These are phyloP conservation scores for Ptilonorhynchus violaceus DNA, from an alignment of 2,113 vertebrate genomes.

Conservation along the genomic window DNA sequence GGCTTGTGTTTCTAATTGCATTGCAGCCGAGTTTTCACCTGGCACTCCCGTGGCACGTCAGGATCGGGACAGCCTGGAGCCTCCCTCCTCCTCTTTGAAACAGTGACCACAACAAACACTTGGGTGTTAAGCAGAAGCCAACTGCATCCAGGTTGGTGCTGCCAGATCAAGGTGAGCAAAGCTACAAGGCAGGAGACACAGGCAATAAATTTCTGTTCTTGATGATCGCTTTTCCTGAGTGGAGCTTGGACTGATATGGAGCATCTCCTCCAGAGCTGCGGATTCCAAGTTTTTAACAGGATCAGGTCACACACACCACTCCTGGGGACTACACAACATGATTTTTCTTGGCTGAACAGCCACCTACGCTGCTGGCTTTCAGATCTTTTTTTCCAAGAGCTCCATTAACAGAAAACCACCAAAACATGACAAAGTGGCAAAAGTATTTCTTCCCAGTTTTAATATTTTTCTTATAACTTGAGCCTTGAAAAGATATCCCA, in stretches of 20 bases:
- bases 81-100: neutral
- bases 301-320: neutral
- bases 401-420: neutral
- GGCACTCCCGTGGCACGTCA: neutral
- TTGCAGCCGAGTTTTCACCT: neutral
- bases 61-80: neutral
- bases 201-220: neutral
- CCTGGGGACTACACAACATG: neutral
- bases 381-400: neutral
- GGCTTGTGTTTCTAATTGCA: neutral
- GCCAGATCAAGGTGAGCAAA: neutral
- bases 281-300: neutral
- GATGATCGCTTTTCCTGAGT: fast-evolving
- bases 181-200: neutral
- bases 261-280: neutral
- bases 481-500: neutral
- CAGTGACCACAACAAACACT: neutral
- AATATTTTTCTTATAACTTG: neutral
- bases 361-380: neutral
- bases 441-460: neutral
- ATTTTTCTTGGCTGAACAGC: neutral
- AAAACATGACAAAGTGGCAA: neutral
- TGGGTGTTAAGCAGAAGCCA: neutral
- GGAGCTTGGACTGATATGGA: neutral
- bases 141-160: neutral